A percentile compares a stretch with the other conserved stretches of the same genome.
Evolutionary conservation across 2,888 invertebrate genomes (phyloP).

Genomic region (Helleia helle): DNA sequence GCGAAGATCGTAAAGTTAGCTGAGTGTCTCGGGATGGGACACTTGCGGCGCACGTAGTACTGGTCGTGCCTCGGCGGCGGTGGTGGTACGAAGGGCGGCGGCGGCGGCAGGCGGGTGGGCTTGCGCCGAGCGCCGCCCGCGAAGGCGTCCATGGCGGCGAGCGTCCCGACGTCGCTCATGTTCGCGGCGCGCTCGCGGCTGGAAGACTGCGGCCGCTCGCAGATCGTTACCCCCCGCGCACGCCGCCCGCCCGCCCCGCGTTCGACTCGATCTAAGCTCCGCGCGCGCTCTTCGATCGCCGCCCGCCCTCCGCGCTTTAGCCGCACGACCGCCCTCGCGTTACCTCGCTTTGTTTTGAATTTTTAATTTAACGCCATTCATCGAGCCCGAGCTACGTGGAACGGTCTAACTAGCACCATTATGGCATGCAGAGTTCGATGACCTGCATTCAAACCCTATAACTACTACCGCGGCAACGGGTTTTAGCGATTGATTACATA

Average conservation of each 20-base stretch:
- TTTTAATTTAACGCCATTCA: conserved; percentile 70
- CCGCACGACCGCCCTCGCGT: conserved; percentile 63
- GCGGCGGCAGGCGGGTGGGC: conserved; percentile 62
- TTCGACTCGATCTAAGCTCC: conserved; percentile 37
- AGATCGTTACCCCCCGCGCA: conserved; percentile 36
- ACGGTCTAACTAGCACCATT: conserved; percentile 38
- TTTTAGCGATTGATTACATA: too few species aligned
- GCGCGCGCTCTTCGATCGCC: conserved; percentile 68
- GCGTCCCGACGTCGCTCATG: conserved; percentile 73
- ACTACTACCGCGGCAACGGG: too few species aligned
- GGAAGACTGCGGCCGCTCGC: conserved; percentile 57
- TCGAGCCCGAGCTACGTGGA: conserved; percentile 41
- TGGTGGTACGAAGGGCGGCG: conserved; percentile 65
- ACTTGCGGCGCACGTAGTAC: conserved; percentile 69
- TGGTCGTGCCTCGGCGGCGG: conserved; percentile 65
- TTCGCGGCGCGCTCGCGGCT: conserved; percentile 66
- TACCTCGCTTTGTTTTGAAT: conserved; percentile 65
- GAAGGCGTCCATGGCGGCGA: conserved; percentile 71
- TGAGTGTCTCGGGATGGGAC: conserved; percentile 57
- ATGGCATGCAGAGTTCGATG: conserved; percentile 35
- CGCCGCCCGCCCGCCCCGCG: conserved; percentile 48
- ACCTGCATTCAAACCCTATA: conserved; percentile 22
- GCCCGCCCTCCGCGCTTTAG: conserved; percentile 58
- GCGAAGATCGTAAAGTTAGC: conserved; percentile 63
- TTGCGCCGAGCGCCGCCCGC: conserved; percentile 68